These are phyloP conservation scores for Toxotes chatareus DNA, from an alignment of 2,113 vertebrate species.

Conservation along the genomic window DNA sequence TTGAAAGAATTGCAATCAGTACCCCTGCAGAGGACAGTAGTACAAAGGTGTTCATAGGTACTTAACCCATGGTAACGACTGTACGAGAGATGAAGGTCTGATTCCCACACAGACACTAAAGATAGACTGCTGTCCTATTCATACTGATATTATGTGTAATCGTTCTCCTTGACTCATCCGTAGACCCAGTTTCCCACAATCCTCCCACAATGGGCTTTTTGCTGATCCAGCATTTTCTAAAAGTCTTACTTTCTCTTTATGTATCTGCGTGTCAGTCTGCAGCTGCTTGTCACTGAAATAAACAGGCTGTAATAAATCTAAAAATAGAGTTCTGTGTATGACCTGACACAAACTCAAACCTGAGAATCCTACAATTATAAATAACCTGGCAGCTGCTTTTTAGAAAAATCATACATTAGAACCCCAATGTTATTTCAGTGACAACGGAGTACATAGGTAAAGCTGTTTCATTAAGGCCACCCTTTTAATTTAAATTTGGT, in stretches of 20 bases:
- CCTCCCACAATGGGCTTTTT: conserved; percentile 55
- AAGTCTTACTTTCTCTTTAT: background rate
- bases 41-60: background rate
- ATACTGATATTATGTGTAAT: conserved; percentile 50
- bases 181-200: conserved; percentile 59
- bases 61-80: background rate
- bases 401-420: background rate
- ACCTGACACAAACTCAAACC: background rate
- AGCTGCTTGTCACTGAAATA: background rate
- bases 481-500: background rate
- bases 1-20: background rate
- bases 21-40: background rate
- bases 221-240: conserved; percentile 54
- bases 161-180: conserved; percentile 58
- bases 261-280: background rate
- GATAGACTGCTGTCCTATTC: conserved; percentile 33
- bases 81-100: background rate
- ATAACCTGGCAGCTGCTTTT: background rate
- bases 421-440: too few species aligned
- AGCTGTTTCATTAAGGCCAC: background rate
- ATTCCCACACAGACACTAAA: conserved; percentile 58
- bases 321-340: background rate
- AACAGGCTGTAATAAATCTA: background rate
- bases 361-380: background rate
- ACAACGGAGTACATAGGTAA: too few species aligned